Percentiles rank a stretch among this genome's conserved stretches.
phyloP scores from a whole-genome alignment of 2,888 invertebrate species.

The Xylota sylvarum region DNA sequence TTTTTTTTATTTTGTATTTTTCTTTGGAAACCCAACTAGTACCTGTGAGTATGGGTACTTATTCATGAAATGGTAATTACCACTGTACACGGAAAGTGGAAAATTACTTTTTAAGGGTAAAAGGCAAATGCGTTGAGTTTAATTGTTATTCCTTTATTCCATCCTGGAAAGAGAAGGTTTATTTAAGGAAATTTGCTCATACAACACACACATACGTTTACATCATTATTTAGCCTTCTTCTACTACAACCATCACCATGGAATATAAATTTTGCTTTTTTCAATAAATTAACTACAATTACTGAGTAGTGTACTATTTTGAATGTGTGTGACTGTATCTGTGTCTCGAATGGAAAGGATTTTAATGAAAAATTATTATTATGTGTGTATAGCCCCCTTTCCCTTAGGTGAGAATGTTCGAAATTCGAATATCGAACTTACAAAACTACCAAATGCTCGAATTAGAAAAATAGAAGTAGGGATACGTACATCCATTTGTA shows the following conservation, averaged over 20 bases:
- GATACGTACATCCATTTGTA: conserved; percentile 80
- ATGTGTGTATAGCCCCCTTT: too few species aligned
- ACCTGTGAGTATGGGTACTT: background rate
- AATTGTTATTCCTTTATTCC: conserved; percentile 7
- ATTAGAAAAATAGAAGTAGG: conserved; percentile 37
- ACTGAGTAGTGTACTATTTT: background rate
- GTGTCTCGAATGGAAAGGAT: too few species aligned
- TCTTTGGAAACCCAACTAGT: conserved; percentile 19
- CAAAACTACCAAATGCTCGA: conserved; percentile 38
- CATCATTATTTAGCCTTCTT: conserved; percentile 14
- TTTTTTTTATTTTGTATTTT: conserved; percentile 16
- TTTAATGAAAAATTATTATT: too few species aligned
- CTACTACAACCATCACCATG: background rate
- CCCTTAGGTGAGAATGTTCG: conserved; percentile 21
- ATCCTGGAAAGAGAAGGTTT: conserved; percentile 41
- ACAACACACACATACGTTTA: conserved; percentile 1
- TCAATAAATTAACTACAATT: conserved; percentile 8
- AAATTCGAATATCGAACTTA: conserved; percentile 11
- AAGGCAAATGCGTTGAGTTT: conserved; percentile 10
- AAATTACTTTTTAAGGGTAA: conserved; percentile 14
- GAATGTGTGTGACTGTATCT: conserved; percentile 2
- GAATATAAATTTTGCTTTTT: too few species aligned
- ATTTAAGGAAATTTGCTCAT: background rate
- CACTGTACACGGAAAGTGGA: conserved; percentile 39
- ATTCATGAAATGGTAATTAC: conserved; percentile 45